Evolutionary conservation across 2,888 invertebrate genomes (phyloP), one percentile per base, ranked within the genome.

Genomic region (Melieria omissa): DNA sequence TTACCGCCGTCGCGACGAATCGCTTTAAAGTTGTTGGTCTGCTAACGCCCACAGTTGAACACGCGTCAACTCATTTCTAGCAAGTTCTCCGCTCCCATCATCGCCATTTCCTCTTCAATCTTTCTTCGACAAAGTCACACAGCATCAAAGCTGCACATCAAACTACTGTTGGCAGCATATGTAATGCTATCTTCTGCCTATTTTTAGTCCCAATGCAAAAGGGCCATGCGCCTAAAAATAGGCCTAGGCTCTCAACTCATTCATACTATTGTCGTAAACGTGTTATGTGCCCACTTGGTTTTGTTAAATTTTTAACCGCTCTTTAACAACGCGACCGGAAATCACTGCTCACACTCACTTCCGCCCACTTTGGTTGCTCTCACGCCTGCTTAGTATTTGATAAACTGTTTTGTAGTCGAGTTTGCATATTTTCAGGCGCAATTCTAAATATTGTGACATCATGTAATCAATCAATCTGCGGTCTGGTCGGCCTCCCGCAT

Each of bases 391-490:
- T 29, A 29, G n/a, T 42, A 41, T 41, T 60, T 60, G 60, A 44
- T 45, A 45, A 46, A 65, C 55, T 55, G 44, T 65, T 49, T 65
- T 29, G 29, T 29, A 29, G 29, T 29, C 29, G 42, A 41, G 44
- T 61, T 61, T 61, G 45, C 45, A 61, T 52, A 52, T 52, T 52
- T 52, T 29, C 49, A n/a, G 29, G 41, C 64, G 47, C 16, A 12
- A 12, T 61, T 45, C 66, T 64, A 71, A 76, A 77, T 76, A 79
- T 80, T 82, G 81, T 81, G 80, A 82, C 78, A 77, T 73, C 77
- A 78, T 80, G 81, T 79, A 80, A 81, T 82, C 80, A 82, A 83
- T 82, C 82, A 83, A 81, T 81, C 80, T 70, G 69, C 55, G 65
- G 64, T 70, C 46, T n/a, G 44, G 29, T 44, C 29, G 29, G 3